Evolutionary conservation across 1,140 invertebrate genomes (phyloP), one percentile per base, ranked within the genome.

Genomic region (Drosophila tani): DNA sequence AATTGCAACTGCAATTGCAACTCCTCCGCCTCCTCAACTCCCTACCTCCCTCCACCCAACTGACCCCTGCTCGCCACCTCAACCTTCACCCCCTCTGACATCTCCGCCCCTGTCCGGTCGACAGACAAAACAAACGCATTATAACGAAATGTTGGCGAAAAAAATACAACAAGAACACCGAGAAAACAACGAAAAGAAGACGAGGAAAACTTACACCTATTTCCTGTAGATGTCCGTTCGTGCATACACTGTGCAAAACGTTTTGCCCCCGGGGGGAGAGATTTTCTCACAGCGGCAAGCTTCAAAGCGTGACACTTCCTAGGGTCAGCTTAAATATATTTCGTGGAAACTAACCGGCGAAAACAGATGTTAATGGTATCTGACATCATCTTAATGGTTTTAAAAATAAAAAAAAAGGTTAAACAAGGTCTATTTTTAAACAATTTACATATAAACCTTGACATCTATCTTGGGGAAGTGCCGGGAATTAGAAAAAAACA

Each of bases 41-140:
- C 56, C 62, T 7, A 9, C 9, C 58, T 12, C 14, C 29, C 27
- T 12, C 11, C 40, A 21, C 21, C 27, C 45, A 4, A 5, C 69
- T 71, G 71, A 63, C 49, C 71, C 69, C 71, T 41, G 41, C 9
- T 35, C 24, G 19, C 19, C 40, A 46, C 55, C 14, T 32, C 66
- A 69, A 50, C 66, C 60, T n/a, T 51, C 47, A 27, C 24, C 46
- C 32, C 14, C 11, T 27, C 19, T 11, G 12, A 17, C 29, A 15
- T 17, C 43, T 41, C 29, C 32, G 32, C 15, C 27, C 57, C 5
- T 75, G 70, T 38, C 59, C 71, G 49, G 41, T 60, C 46, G 59
- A 49, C 66, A 70, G 77, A 79, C 75, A 79, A 79, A 79, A 79
- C 75, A 78, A 78, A 78, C 75, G 75, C 75, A 78, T 78, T 79